Base-by-base conservation (phyloP, 1,140 invertebrate species). In the Lucilia cuprina region DNA sequence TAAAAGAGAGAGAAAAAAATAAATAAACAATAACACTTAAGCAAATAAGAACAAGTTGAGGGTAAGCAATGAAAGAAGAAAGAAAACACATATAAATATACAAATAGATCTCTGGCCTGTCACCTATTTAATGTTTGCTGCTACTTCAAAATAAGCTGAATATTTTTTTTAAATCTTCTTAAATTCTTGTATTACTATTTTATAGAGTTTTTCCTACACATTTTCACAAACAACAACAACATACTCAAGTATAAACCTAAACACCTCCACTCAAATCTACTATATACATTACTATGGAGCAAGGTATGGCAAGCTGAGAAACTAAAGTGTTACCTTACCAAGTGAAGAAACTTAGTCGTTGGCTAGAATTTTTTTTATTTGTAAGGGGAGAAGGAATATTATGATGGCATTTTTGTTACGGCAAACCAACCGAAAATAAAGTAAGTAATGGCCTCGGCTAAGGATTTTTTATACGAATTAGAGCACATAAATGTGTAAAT, bases 401-500 rank as follows among this genome's bases (percentile, higher is more conserved):
- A 60, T 60, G 55, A 60, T 70, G 65, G 65, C 19, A 21, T 21
- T 70, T 70, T 70, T 70, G 17, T 70, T 60, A 70, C 8, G 65
- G 5, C 8, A 21, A 70, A 8, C 77, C 77, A 80, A 80, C n/a
- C 47, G 74, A 41, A 80, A 80, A 80, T 77, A 80, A 49, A 50
- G 77, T 80, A 80, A 80, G 77, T 80, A 80, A 50, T 80, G 77
- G 77, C 77, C 77, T 80, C 77, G 41, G 77, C 77, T 80, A 80
- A 80, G 77, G 77, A 41, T 80, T 80, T 80, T 80, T 70, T 70
- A 7, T 49, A 80, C 50, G 77, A 80, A 80, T 80, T 80, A 49
- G 77, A 49, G 77, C 77, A 21, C 77, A 80, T 80, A 80, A 80
- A 80, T 80, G 77, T 80, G 77, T 80, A 80, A 80, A 80, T 80